These are phyloP conservation scores for Falco cherrug DNA, from an alignment of 2,797 vertebrate species.

Conservation along the genomic window DNA sequence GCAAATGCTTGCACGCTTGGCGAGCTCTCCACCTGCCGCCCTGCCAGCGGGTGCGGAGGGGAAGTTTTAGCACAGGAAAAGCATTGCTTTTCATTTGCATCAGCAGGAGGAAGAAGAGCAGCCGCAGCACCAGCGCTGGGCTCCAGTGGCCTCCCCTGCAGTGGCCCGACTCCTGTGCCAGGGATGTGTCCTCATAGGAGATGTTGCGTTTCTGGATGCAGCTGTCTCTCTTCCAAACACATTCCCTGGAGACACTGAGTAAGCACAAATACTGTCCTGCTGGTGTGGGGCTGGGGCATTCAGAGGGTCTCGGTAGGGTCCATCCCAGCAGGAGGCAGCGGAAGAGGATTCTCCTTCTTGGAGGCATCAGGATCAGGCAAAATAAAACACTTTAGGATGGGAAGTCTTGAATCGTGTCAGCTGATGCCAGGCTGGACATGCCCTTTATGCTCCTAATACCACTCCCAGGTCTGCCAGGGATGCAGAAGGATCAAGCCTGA, in stretches of 20 bases:
- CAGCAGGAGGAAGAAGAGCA: background rate
- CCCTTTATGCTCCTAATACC: background rate
- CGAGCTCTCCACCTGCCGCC: background rate
- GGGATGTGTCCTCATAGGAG: background rate
- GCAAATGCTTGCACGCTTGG: background rate
- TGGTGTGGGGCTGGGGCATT: fast-evolving
- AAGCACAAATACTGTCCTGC: background rate
- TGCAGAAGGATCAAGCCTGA: background rate
- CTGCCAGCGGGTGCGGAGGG: background rate
- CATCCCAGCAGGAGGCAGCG: background rate
- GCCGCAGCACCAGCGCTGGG: fast-evolving
- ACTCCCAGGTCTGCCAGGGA: background rate
- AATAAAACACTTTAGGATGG: background rate
- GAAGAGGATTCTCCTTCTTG: background rate
- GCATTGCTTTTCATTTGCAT: background rate
- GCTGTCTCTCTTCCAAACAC: fast-evolving
- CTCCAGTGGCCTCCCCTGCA: background rate
- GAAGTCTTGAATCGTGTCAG: background rate
- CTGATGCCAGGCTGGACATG: background rate
- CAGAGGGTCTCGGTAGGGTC: fast-evolving
- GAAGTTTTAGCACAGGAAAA: background rate
- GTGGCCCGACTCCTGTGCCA: background rate
- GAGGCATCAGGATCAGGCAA: background rate
- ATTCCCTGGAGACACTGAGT: background rate
- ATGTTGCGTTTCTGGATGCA: too few relatives aligned